Conservation (phyloP, 2,797 vertebrate genomes). For the Limosa lapponica region DNA sequence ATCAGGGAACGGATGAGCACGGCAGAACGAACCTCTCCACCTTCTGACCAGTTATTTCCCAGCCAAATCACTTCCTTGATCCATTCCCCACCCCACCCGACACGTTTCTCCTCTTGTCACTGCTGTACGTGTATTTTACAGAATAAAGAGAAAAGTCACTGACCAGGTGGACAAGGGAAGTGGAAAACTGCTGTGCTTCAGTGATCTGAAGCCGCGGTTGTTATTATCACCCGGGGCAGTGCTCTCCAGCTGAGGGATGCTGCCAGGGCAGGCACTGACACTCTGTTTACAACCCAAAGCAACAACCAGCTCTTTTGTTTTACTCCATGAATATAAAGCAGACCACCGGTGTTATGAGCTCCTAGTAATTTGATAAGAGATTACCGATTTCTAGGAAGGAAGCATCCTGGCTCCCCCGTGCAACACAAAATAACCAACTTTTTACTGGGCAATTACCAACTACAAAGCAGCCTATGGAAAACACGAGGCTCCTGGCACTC, state of each 20-base stretch:
- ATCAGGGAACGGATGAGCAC: neutral
- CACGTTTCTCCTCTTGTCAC: neutral
- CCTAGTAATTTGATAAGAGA: neutral
- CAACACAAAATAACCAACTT: neutral
- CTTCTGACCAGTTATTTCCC: neutral
- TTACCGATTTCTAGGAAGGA: neutral
- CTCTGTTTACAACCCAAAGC: neutral
- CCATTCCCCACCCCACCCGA: fast-evolving
- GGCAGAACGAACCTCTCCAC: neutral
- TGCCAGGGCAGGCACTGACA: neutral
- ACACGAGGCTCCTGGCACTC: neutral
- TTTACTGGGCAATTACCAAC: neutral
- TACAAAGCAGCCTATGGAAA: neutral
- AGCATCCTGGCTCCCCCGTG: neutral
- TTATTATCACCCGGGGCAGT: neutral
- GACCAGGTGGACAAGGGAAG: neutral
- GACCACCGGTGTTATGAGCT: neutral
- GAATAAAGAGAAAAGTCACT: neutral
- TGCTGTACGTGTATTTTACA: neutral
- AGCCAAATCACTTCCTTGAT: neutral
- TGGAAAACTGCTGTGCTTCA: neutral
- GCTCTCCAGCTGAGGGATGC: neutral
- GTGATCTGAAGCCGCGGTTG: neutral
- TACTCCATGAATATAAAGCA: neutral
- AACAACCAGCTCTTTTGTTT: neutral